phyloP scores from a whole-genome alignment of 1,140 invertebrate genomes.

The Uloborus diversus region DNA sequence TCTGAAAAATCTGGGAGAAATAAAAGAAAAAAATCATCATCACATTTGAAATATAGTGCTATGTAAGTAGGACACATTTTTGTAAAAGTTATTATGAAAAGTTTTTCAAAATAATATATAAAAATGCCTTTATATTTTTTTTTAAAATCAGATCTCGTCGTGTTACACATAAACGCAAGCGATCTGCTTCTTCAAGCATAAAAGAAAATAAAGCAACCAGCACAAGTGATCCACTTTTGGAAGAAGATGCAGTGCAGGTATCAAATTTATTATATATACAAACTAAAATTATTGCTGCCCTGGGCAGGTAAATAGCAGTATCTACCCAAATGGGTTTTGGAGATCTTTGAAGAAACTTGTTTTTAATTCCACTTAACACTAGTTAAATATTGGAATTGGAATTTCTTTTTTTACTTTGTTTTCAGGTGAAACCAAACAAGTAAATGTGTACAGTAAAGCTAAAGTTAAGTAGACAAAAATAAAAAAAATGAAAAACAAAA shows the following conservation, averaged over 20 bases:
- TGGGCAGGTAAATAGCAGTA: not conserved
- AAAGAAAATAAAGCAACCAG: conserved; percentile 52
- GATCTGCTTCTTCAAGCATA: too few species aligned
- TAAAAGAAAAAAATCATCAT: too few species aligned
- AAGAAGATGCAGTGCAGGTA: conserved; percentile 54
- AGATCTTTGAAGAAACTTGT: not conserved
- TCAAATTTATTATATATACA: not conserved
- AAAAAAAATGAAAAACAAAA: too few species aligned
- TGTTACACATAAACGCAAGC: too few species aligned
- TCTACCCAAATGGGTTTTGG: not conserved
- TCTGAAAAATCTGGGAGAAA: too few species aligned
- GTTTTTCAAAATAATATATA: not conserved
- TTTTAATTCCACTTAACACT: not conserved
- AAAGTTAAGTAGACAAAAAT: too few species aligned
- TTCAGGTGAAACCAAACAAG: not conserved
- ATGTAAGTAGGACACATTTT: too few species aligned
- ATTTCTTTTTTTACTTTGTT: not conserved
- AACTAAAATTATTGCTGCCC: not conserved
- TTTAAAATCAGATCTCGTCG: too few species aligned
- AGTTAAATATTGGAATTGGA: not conserved
- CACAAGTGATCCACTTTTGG: conserved; percentile 55
- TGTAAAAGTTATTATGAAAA: too few species aligned
- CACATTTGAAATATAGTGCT: too few species aligned
- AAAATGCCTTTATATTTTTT: too few species aligned
- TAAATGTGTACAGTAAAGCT: not conserved